phyloP scores from a whole-genome alignment of 2,888 invertebrate genomes.

The Hemicrepidius hirtus region DNA sequence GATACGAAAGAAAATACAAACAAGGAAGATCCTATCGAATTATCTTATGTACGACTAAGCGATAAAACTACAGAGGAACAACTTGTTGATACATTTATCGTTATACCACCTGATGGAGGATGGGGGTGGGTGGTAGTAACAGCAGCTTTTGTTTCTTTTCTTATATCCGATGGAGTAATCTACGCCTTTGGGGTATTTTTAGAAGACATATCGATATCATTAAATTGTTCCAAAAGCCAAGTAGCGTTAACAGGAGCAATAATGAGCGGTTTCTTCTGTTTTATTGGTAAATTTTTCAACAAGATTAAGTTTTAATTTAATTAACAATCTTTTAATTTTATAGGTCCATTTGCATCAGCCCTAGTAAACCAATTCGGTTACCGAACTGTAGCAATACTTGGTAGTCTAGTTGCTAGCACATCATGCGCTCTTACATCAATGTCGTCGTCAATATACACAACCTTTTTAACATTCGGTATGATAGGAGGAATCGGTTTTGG shows the following conservation, averaged over 20 bases:
- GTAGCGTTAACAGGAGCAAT: constrained; percentile 87
- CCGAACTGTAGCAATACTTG: constrained; percentile 86
- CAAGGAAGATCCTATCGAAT: background rate
- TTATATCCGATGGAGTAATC: constrained; percentile 94
- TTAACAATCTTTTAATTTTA: constrained; percentile 71
- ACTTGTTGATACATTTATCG: constrained; percentile 63
- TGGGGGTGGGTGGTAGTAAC: constrained; percentile 94
- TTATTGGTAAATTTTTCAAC: constrained; percentile 76
- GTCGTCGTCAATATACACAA: constrained; percentile 71
- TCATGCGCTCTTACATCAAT: constrained; percentile 71
- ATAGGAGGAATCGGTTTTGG: constrained; percentile 92
- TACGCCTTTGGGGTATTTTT: constrained; percentile 88
- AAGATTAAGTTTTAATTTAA: too few species aligned
- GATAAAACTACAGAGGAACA: constrained; percentile 26
- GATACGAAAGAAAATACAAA: background rate
- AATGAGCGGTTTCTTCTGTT: constrained; percentile 89
- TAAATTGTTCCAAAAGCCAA: constrained; percentile 68
- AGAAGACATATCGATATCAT: constrained; percentile 77
- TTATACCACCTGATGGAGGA: constrained; percentile 92
- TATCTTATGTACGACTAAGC: background rate
- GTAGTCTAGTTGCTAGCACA: constrained; percentile 80
- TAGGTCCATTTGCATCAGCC: constrained; percentile 92
- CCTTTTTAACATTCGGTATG: constrained; percentile 87
- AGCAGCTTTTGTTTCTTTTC: constrained; percentile 91
- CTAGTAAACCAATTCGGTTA: constrained; percentile 94